Evolutionary conservation across 2,888 invertebrate species (phyloP).

Genomic region (Gymnosoma rotundatum): DNA sequence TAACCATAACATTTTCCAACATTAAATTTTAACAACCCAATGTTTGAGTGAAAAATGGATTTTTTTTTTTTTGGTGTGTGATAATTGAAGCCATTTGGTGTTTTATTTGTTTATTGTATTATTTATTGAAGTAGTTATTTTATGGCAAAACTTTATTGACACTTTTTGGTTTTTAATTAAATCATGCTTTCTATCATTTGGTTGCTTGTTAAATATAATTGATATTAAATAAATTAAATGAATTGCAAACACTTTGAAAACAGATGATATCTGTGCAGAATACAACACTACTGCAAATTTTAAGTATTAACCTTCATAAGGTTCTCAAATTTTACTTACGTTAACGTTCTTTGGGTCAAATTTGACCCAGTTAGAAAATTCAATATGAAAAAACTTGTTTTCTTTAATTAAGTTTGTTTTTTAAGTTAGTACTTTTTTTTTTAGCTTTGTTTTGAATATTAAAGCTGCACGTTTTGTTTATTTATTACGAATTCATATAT

Average conservation of each 20-base stretch:
- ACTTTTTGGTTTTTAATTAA: conserved; percentile 23
- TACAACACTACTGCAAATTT: background rate
- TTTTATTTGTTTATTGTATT: conserved; percentile 43
- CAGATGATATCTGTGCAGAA: background rate
- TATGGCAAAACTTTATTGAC: conserved; percentile 1
- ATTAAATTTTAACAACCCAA: conserved; percentile 30
- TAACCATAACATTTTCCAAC: conserved; percentile 9
- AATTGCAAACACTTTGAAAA: background rate
- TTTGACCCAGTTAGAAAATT: too few species aligned
- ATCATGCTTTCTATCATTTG: background rate
- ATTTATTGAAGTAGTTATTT: conserved; percentile 37
- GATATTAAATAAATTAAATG: background rate
- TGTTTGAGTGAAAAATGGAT: conserved; percentile 21
- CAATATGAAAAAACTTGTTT: too few species aligned
- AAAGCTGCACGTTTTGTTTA: too few species aligned
- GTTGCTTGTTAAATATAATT: background rate
- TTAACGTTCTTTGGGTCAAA: too few species aligned
- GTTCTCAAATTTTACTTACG: too few species aligned
- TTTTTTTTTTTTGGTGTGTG: too few species aligned
- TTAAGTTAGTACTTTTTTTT: too few species aligned
- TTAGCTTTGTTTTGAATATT: too few species aligned
- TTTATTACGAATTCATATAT: too few species aligned
- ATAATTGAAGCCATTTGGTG: conserved; percentile 35
- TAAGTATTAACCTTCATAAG: too few species aligned
- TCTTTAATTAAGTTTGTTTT: too few species aligned